Conservation (phyloP, 2,113 vertebrate species). For the Meleagris gallopavo region DNA sequence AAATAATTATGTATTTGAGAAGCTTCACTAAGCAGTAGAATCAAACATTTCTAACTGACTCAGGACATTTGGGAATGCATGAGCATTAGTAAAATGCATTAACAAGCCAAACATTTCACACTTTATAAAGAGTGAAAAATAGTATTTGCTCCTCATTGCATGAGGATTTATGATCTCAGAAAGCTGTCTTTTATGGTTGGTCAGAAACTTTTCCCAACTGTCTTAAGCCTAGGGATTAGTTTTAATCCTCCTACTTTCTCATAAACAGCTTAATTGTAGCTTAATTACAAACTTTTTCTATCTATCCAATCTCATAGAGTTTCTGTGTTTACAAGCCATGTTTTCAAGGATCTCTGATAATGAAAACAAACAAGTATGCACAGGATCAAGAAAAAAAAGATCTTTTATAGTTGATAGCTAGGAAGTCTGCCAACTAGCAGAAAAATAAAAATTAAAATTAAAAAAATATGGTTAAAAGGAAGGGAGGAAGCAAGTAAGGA, state of each 20-base stretch:
- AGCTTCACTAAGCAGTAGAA: background rate
- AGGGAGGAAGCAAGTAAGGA: background rate
- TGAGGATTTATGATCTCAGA: background rate
- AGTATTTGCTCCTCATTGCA: background rate
- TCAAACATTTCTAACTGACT: background rate
- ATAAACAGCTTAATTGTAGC: background rate
- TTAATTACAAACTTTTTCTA: background rate
- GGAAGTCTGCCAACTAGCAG: background rate
- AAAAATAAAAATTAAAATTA: background rate
- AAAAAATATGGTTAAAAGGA: background rate
- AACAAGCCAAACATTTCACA: background rate
- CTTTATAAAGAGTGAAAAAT: background rate
- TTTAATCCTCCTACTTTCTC: background rate
- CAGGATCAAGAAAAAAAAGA: background rate
- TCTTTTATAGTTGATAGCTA: background rate
- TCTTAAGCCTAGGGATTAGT: background rate
- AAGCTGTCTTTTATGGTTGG: background rate
- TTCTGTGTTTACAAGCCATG: background rate
- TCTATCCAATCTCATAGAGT: background rate
- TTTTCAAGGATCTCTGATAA: background rate
- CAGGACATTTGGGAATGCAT: background rate
- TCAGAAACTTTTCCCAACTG: background rate
- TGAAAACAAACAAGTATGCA: background rate
- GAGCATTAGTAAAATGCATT: background rate
- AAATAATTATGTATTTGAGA: background rate